Percentiles rank a stretch among this genome's conserved stretches.
These are phyloP conservation scores for Scotopteryx bipunctaria DNA, from an alignment of 2,888 invertebrate genomes.

Conservation along the genomic window DNA sequence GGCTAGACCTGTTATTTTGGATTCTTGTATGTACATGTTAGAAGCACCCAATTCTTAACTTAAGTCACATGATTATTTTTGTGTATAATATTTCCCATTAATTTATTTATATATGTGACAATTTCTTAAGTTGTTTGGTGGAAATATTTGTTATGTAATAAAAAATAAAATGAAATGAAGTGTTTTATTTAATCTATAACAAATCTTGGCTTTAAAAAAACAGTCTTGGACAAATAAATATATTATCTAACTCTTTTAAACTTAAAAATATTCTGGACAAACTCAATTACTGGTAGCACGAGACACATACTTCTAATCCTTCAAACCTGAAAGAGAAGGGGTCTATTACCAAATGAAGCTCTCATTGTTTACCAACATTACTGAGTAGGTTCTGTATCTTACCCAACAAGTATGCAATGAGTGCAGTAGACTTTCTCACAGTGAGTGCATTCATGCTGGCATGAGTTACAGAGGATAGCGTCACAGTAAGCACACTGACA, in stretches of 20 bases:
- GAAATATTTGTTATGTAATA: conserved; percentile 48
- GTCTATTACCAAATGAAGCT: neutral
- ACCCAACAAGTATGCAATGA: conserved; percentile 62
- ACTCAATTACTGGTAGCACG: conserved; percentile 60
- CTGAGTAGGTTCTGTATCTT: neutral
- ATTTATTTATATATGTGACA: conserved; percentile 4
- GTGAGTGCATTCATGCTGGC: conserved; percentile 51
- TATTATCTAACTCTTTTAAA: conserved; percentile 1
- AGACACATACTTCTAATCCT: conserved; percentile 63
- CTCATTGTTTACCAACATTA: neutral
- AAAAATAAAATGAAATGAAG: conserved; percentile 29
- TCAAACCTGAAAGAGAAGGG: conserved; percentile 58
- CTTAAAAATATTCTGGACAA: neutral
- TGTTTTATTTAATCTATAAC: conserved; percentile 40
- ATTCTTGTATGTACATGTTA: neutral
- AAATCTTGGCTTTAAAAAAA: conserved; percentile 37
- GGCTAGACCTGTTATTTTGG: neutral
- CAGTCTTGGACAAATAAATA: conserved; percentile 19
- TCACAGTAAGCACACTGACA: conserved; percentile 66
- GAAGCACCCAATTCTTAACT: conserved; percentile 6
- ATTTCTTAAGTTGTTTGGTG: conserved; percentile 35
- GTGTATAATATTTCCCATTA: too few species aligned
- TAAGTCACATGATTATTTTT: too few species aligned
- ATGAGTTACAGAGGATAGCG: conserved; percentile 50
- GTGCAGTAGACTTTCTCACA: conserved; percentile 57